phyloP scores from a whole-genome alignment of 1,140 invertebrate genomes.

The Neodiprion fabricii region DNA sequence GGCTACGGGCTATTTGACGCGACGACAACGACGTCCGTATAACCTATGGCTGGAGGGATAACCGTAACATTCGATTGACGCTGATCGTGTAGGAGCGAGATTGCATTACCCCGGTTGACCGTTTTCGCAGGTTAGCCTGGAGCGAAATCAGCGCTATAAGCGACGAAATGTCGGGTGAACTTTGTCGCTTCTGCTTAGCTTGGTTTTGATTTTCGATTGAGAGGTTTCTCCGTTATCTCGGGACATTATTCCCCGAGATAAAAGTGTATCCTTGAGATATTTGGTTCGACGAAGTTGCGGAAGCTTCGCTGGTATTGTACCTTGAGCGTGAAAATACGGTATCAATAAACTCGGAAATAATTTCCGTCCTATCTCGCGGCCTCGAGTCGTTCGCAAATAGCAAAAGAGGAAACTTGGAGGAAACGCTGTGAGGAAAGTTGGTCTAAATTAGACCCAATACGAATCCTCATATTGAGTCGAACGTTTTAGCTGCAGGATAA shows the following conservation, averaged over 20 bases:
- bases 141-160: background rate
- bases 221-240: background rate
- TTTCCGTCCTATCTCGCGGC: background rate
- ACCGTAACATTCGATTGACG: slow-evolving; percentile 2
- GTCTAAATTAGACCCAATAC: background rate
- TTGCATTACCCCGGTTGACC: background rate
- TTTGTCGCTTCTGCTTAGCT: background rate
- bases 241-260: background rate
- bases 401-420: too few relatives aligned
- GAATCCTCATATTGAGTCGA: too few relatives aligned
- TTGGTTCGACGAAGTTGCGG: background rate
- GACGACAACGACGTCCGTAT: background rate
- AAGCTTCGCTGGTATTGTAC: background rate
- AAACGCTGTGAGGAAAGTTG: background rate
- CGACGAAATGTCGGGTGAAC: background rate
- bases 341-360: background rate
- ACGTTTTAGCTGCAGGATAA: background rate
- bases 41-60: background rate
- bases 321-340: background rate
- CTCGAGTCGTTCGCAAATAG: background rate
- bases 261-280: background rate
- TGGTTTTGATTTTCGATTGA: slow-evolving; percentile 3
- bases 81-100: background rate
- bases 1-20: background rate
- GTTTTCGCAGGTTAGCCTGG: background rate